Evolutionary conservation across 1,140 invertebrate species (phyloP).

Genomic region (Probaryconus sp.): DNA sequence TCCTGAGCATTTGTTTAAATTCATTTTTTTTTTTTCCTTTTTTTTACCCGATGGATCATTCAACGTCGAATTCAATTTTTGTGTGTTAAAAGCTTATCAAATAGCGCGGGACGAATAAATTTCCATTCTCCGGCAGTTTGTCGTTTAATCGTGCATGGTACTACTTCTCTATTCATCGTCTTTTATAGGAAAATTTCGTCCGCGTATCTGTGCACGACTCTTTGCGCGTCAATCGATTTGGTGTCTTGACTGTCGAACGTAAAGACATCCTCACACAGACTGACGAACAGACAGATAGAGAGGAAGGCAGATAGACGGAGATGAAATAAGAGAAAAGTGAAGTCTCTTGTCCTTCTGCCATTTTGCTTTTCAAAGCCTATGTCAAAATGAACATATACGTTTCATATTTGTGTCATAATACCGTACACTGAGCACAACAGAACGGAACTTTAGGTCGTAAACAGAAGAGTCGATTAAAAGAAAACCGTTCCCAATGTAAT

Average conservation of each 20-base stretch:
- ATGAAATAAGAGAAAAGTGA: no score
- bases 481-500: no score
- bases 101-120: constrained; percentile 33
- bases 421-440: no score
- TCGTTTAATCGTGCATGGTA: constrained; percentile 43
- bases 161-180: constrained; percentile 36
- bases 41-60: constrained; percentile 10
- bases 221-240: constrained; percentile 39
- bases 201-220: constrained; percentile 29
- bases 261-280: constrained; percentile 35
- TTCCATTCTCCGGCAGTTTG: constrained; percentile 33
- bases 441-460: no score
- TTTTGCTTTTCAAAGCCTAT: no score
- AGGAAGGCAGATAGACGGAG: no score
- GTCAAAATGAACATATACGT: no score
- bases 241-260: constrained; percentile 29
- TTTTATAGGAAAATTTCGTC: constrained; percentile 35
- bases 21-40: no score
- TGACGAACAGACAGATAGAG: constrained; percentile 1
- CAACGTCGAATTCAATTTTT: constrained; percentile 35
- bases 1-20: no score
- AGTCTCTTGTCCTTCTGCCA: no score
- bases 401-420: no score
- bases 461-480: no score
- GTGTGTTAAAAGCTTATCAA: constrained; percentile 39